Percentiles rank a stretch among this genome's conserved stretches.
Conservation (phyloP, 2,888 invertebrate genomes). For the Timema podura region DNA sequence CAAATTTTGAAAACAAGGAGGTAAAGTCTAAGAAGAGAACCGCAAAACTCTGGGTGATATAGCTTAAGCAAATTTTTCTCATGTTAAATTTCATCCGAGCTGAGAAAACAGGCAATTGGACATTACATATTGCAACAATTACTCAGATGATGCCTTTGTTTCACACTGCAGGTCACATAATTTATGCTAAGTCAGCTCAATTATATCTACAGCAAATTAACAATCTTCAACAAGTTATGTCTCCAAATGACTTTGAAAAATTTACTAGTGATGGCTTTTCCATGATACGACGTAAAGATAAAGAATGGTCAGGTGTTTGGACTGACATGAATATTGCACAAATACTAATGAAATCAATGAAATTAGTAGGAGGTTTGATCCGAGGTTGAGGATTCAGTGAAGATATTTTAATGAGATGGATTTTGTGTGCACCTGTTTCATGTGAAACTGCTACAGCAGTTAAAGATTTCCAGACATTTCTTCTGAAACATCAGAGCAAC, state of each 20-base stretch:
- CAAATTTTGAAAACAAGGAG: not conserved
- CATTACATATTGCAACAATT: not conserved
- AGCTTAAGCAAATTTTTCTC: not conserved
- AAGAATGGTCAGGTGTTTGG: not conserved
- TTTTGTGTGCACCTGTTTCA: not conserved
- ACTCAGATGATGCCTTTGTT: not conserved
- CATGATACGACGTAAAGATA: not conserved
- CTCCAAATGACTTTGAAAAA: not conserved
- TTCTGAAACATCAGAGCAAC: not conserved
- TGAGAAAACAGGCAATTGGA: not conserved
- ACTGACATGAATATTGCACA: not conserved
- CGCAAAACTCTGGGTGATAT: not conserved
- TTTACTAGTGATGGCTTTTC: not conserved
- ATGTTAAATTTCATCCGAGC: not conserved
- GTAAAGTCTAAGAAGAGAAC: conserved; percentile 5
- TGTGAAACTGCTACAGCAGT: conserved; percentile 4
- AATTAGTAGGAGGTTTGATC: not conserved
- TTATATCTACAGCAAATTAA: not conserved
- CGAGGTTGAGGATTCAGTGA: not conserved
- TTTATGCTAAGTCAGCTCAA: not conserved
- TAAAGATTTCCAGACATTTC: not conserved
- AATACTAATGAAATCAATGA: not conserved
- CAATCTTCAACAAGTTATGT: not conserved
- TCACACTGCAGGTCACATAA: not conserved
- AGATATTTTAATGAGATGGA: not conserved